Base-by-base conservation (phyloP, 2,888 invertebrate species). In the Diaperis boleti region DNA sequence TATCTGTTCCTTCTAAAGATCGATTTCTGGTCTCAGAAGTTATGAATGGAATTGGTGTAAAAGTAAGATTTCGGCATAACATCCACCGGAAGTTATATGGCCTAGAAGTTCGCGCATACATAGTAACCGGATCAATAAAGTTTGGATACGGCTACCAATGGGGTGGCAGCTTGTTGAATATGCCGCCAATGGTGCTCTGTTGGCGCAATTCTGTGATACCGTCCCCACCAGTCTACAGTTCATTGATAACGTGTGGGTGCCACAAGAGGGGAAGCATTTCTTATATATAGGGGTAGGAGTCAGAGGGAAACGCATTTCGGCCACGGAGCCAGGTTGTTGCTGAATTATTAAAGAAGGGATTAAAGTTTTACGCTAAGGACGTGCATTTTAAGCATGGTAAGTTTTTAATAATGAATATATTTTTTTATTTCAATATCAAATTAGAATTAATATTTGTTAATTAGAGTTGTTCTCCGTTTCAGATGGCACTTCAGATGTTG, bases 181-280 rank as follows among this genome's bases (percentile, higher is more conserved):
- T 69, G 63, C 69, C 62, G 62, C 80, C 78, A 81, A 81, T 79
- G 59, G 66, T 66, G 65, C 59, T 55, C 52, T 63, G 67, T 64
- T 77, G 78, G 72, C 76, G 78, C 79, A 78, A 68, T 71, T 75
- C 74, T 70, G 72, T 72, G 68, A 66, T 64, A 66, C 68, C 70
- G 63, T 72, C 78, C 79, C 79, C 78, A 76, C 77, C 71, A 73
- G 74, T 70, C 57, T 59, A 67, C 71, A 80, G 83, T 88, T 88
- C 88, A 88, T 88, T 88, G 85, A 88, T 86, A 86, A 84, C 85
- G 87, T 86, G 88, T 88, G 85, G 88, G 88, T 85, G 86, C 72
- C 62, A 64, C 61, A 59, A 59, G 82, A 80, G 80, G 82, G 76
- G 79, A 78, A 71, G 67, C 47, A 52, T 63, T 68, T 69, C 73